A percentile compares a stretch with the other conserved stretches of the same genome.
Evolutionary conservation across 2,888 invertebrate genomes (phyloP).

Genomic region (Zootermopsis nevadensis): DNA sequence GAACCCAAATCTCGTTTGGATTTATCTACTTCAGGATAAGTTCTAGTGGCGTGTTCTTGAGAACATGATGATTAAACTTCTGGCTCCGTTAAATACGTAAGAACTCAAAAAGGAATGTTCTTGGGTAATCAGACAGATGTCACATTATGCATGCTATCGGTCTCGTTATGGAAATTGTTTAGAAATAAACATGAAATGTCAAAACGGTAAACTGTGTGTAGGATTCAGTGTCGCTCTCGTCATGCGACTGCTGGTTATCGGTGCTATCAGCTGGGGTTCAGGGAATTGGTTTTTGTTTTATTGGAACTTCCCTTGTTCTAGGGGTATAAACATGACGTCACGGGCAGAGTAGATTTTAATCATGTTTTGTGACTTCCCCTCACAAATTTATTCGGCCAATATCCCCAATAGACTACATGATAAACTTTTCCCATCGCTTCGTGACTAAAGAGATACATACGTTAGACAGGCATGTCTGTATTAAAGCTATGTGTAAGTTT

Average conservation of each 20-base stretch:
- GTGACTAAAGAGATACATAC: background rate
- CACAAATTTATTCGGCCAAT: slow-evolving; percentile 1
- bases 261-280: background rate
- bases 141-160: background rate
- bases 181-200: background rate
- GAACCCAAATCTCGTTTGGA: too few species aligned
- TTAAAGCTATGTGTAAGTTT: too few species aligned
- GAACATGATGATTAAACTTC: too few species aligned
- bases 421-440: background rate
- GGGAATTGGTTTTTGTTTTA: slow-evolving; percentile 30
- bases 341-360: slow-evolving; percentile 13
- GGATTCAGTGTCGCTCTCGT: background rate
- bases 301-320: background rate
- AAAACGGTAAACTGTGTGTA: background rate
- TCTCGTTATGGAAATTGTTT: background rate
- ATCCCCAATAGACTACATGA: slow-evolving; percentile 1
- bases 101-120: too few species aligned
- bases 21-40: too few species aligned
- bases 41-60: too few species aligned
- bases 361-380: slow-evolving; percentile 22
- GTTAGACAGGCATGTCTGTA: too few species aligned
- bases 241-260: too few species aligned
- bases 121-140: too few species aligned
- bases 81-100: too few species aligned
- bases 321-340: background rate